Percentiles rank a stretch among this genome's conserved stretches.
These are phyloP conservation scores for Centropus bengalensis DNA, from an alignment of 2,113 vertebrate genomes.

Conservation along the genomic window DNA sequence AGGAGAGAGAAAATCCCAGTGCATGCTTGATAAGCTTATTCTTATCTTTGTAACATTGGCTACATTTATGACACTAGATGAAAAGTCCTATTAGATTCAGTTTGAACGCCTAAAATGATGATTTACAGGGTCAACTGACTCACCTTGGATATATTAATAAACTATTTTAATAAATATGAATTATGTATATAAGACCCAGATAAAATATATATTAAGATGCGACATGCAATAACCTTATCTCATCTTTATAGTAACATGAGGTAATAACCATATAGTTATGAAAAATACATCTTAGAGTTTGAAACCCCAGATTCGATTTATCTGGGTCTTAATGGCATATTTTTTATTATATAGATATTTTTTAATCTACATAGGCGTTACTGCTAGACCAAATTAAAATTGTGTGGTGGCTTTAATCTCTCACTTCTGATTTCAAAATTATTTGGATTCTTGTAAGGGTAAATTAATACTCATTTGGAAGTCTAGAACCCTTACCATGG, in stretches of 20 bases:
- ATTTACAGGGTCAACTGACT: slow-evolving; percentile 59
- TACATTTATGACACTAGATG: background rate
- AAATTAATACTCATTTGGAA: slow-evolving; percentile 45
- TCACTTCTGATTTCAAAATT: slow-evolving; percentile 25
- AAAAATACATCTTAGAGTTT: slow-evolving; percentile 53
- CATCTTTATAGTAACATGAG: slow-evolving; percentile 47
- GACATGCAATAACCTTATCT: slow-evolving; percentile 58
- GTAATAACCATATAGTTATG: slow-evolving; percentile 45
- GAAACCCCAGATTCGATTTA: slow-evolving; percentile 22
- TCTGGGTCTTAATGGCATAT: background rate
- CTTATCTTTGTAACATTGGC: background rate
- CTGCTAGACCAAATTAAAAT: slow-evolving; percentile 13
- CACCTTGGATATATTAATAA: slow-evolving; percentile 64
- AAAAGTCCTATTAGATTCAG: slow-evolving; percentile 7
- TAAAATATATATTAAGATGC: slow-evolving; percentile 59
- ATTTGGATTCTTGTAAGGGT: slow-evolving; percentile 32
- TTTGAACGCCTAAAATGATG: slow-evolving; percentile 28
- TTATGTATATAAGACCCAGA: slow-evolving; percentile 39
- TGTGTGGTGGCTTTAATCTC: background rate
- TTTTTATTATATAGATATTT: slow-evolving; percentile 36
- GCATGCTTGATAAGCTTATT: background rate
- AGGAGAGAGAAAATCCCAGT: background rate
- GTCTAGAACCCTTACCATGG: background rate
- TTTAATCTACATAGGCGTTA: background rate
- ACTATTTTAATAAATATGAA: slow-evolving; percentile 66